These are phyloP conservation scores for Venturia canescens DNA, from an alignment of 1,140 invertebrate genomes.

Conservation along the genomic window DNA sequence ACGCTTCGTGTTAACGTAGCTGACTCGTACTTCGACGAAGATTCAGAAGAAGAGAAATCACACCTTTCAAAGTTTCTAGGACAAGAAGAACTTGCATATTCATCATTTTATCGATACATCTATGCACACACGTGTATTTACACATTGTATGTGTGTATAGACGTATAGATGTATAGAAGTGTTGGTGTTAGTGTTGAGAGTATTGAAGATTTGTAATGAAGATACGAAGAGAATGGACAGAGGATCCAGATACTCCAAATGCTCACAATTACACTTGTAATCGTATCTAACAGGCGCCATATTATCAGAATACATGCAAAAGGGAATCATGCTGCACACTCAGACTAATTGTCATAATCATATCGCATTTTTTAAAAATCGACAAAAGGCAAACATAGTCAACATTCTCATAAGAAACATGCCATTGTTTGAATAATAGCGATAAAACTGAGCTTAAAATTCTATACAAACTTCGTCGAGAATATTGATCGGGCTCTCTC, in stretches of 20 bases:
- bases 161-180: background rate
- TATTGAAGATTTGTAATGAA: background rate
- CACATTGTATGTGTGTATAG: background rate
- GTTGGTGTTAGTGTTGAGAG: background rate
- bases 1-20: no score
- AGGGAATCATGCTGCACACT: no score
- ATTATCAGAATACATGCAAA: no score
- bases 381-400: no score
- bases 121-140: background rate
- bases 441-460: background rate
- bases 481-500: no score
- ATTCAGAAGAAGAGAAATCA: conserved; percentile 27
- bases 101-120: background rate
- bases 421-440: background rate
- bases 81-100: conserved; percentile 12
- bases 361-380: no score
- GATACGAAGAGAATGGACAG: background rate
- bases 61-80: background rate
- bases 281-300: no score
- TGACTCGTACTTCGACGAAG: conserved; percentile 19
- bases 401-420: no score
- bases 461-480: no score
- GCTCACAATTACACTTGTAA: no score
- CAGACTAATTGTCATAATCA: no score
- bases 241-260: background rate